These are phyloP conservation scores for Ophraella communa DNA, from an alignment of 2,888 invertebrate genomes.

Conservation along the genomic window DNA sequence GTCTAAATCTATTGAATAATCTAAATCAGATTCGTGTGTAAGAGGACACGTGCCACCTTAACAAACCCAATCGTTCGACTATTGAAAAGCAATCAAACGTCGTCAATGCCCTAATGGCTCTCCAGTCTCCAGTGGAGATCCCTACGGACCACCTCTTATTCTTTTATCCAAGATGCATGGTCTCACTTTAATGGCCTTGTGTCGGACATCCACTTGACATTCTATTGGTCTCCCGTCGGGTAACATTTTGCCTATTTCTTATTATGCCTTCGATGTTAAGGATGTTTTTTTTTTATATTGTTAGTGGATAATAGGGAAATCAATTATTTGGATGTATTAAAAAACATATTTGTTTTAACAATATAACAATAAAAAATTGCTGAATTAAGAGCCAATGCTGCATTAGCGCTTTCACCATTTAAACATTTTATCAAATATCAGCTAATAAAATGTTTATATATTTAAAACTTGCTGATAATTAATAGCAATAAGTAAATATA, in stretches of 20 bases:
- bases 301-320: neutral
- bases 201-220: slow-evolving; percentile 21
- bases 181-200: slow-evolving; percentile 17
- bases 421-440: no score
- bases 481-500: no score
- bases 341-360: no score
- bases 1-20: neutral
- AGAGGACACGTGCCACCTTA: slow-evolving; percentile 15
- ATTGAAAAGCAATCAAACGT: slow-evolving; percentile 33
- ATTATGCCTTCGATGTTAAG: neutral
- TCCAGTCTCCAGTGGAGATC: slow-evolving; percentile 33
- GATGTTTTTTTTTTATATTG: neutral
- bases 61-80: slow-evolving; percentile 23
- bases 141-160: slow-evolving; percentile 25
- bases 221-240: slow-evolving; percentile 8
- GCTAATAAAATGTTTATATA: no score
- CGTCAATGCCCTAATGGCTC: slow-evolving; percentile 27
- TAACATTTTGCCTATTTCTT: neutral
- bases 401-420: no score
- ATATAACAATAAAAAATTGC: no score
- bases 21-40: neutral
- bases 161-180: slow-evolving; percentile 10
- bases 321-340: no score
- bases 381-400: no score
- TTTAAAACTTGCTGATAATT: no score